Evolutionary conservation across 2,888 invertebrate species (phyloP), one percentile per base, ranked within the genome.

Genomic region (Agrochola lota): DNA sequence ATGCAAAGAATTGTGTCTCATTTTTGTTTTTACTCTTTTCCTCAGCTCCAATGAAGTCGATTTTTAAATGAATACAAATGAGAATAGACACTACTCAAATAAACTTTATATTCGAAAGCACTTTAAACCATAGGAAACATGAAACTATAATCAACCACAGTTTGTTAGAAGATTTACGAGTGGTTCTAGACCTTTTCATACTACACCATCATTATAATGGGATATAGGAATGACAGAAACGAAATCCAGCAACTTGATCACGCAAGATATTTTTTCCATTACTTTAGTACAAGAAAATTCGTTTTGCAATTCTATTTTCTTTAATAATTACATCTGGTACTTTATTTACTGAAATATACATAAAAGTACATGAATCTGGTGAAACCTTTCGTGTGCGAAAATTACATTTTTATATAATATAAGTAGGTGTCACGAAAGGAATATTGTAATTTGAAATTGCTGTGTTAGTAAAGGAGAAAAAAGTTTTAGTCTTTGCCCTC

Each of bases 201-300:
- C 11, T n/a, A 49, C 46, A 4, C 8, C 20, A 55, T 55, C 0
- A 74, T 66, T 74, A 66, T 80, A 70, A 62, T 12, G 26, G 67
- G 55, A 40, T 75, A 35, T 23, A 43, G 8, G 15, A n/a, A 64
- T 68, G 26, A 17, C 46, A n/a, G 59, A 59, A 77, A 82, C 52
- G 0, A 59, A 59, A 64, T n/a, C 55, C 17, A 26, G n/a, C 20
- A 57, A 62, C 12, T 12, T n/a, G 15, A 60, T 43, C 52, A 66
- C 23, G 15, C 46, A n/a, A 52, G n/a, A 69, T 35, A 59, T 40
- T 30, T 49, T 23, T 20, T 66, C 5, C 0, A 40, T 20, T 35
- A 59, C 26, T 9, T 49, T 35, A 0, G 23, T 68, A 46, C 26
- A 20, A 52, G 52, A 60, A 52, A 46, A 46, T 57, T 20, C 20